Evolutionary conservation across 2,113 vertebrate species (phyloP), one percentile per base, ranked within the genome.

Genomic region (Anoura caudifer): DNA sequence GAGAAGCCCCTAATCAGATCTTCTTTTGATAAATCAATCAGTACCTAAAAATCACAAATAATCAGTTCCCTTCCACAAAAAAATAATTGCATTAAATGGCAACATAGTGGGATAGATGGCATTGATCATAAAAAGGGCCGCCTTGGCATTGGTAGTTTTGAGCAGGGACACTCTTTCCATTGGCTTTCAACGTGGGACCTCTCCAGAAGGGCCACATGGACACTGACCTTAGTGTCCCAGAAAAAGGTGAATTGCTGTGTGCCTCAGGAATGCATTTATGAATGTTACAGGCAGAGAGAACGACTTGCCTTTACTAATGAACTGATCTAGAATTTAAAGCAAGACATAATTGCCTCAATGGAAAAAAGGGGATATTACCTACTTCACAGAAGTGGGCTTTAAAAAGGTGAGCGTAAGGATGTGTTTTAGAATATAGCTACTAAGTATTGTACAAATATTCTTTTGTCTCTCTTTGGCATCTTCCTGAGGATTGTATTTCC

Each of bases 1-100:
- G 99, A 98, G 97, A 99, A 98, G 24, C 99, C 99, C 98, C 98
- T 99, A 86, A 94, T 90, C 82, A 99, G 94, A 97, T 99, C 99
- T 87, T 99, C 87, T 95, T 98, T 98, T 15, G 99, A 99, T 89
- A 99, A 98, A 97, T 99, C 99, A 24, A 99, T 98, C 97, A 98
- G 90, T 65, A 99, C 98, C 99, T 99, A 98, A 61, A 88, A 88
- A 96, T 33, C 76, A 89, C 59, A 97, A 36, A 83, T 31, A 85
- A 80, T 97, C 67, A 96, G 67, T 96, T 95, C 36, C 17, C 72
- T 33, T 79, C 50, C 54, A 24, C 59, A 65, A 56, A 41, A 36
- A 73, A 67, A 59, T 22, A n/a, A 12, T 16, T 75, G 65, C 26
- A 63, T 56, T 79, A 47, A 72, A 47, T 52, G n/a, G n/a, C 81